Base-by-base conservation (phyloP, 2,797 vertebrate genomes). In the Darevskia mixta region DNA sequence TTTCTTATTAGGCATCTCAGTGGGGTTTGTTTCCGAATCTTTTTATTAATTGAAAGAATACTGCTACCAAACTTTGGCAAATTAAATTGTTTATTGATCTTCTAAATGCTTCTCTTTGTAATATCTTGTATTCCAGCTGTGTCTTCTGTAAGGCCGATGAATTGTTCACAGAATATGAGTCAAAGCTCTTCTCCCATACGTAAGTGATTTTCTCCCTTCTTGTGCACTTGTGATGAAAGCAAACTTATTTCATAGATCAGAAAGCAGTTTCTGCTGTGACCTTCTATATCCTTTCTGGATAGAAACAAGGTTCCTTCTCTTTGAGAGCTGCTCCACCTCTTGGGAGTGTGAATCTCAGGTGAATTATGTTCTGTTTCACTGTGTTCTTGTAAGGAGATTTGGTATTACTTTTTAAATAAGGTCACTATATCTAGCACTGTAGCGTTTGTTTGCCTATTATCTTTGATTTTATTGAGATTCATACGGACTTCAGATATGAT, bases 141-240 rank as follows among this genome's bases (percentile, higher is more conserved):
- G 98, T 99, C 86, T 99, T 99, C 93, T 99, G 99, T 96, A 99
- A 99, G 97, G 98, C 99, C 35, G 99, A 99, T 32, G 99, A 99
- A 93, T 96, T 99, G 90, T 99, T 99, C 95, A 99, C 97, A 32
- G 98, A 99, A 87, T 99, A 99, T 1, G 99, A 99, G 91, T 99
- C 99, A 13, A 99, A 99, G 94, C 97, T 99, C 10, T 99, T 99
- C 96, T 98, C 98, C 92, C 98, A 99, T 92, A 99, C 98, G 99
- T 99, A 97, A 98, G 99, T 98, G 93, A 85, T 87, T 79, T 45
- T 93, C 20, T 67, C 41, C 66, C 13, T 43, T 15, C 75, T 64
- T 4, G 41, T 83, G 45, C 25, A 58, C 1, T 66, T 87, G 25
- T 45, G 32, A 87, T 79, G 91, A 92, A 90, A 81, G 35, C 20